These are phyloP conservation scores for Nyleta sp. DNA, from an alignment of 2,888 invertebrate species.

Conservation along the genomic window DNA sequence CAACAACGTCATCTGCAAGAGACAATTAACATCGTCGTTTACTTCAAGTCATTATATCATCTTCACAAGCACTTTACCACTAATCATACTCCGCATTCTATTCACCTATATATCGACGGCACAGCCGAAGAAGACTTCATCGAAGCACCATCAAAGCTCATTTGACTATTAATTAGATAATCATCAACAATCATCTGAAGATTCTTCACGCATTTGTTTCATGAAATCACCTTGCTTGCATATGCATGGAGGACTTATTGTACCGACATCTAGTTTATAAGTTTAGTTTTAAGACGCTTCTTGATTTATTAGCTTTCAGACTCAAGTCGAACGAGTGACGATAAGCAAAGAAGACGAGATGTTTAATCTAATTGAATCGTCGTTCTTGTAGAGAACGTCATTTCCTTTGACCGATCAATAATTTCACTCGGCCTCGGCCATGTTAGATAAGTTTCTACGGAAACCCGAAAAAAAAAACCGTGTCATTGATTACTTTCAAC, in stretches of 20 bases:
- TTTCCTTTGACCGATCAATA: slow-evolving; percentile 3
- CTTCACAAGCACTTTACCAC: slow-evolving; percentile 14
- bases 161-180: slow-evolving; percentile 22
- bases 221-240: not conserved
- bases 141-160: slow-evolving; percentile 28
- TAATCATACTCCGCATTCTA: slow-evolving; percentile 1
- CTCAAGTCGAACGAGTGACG: no score
- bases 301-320: no score
- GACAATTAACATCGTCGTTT: slow-evolving; percentile 27
- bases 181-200: slow-evolving; percentile 20
- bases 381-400: no score
- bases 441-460: slow-evolving; percentile 31
- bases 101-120: slow-evolving; percentile 16
- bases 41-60: slow-evolving; percentile 28
- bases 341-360: no score
- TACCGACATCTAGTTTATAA: not conserved
- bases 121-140: slow-evolving; percentile 10
- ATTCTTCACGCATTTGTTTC: not conserved
- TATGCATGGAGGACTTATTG: not conserved
- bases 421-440: slow-evolving; percentile 9
- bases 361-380: no score
- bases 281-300: no score
- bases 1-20: slow-evolving; percentile 2
- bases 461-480: slow-evolving; percentile 42
- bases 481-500: slow-evolving; percentile 52